Conservation (phyloP, 2,113 vertebrate genomes). For the Bufo gargarizans region DNA sequence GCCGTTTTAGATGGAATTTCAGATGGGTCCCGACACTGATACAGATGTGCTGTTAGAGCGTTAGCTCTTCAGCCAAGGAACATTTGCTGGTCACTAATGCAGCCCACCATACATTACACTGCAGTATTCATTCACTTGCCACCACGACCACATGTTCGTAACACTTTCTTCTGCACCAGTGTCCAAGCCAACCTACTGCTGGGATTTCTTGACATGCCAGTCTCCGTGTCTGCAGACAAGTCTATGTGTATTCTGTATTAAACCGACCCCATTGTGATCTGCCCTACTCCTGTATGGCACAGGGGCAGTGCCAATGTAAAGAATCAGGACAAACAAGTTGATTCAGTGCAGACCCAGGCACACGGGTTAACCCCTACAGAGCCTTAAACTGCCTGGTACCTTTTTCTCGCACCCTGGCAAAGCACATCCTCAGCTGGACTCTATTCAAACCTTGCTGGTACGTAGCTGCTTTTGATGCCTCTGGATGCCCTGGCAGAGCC, state of each 20-base stretch:
- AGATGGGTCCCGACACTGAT: not conserved
- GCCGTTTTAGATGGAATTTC: constrained; percentile 40
- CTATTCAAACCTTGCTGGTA: constrained; percentile 41
- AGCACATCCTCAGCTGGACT: constrained; percentile 19
- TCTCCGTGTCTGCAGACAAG: not conserved
- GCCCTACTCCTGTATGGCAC: not conserved
- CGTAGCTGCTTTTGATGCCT: constrained; percentile 44
- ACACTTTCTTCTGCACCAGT: no score
- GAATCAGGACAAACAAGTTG: not conserved
- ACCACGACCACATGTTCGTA: not conserved
- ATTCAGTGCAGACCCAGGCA: constrained; percentile 4
- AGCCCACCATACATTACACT: not conserved
- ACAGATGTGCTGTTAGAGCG: not conserved
- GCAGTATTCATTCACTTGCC: not conserved
- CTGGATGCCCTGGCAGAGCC: constrained; percentile 50
- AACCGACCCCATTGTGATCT: not conserved
- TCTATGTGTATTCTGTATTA: not conserved
- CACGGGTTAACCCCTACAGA: constrained; percentile 16
- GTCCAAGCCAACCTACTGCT: not conserved
- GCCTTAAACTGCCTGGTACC: not conserved
- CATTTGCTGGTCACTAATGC: not conserved
- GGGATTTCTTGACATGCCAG: not conserved
- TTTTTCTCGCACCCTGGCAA: constrained; percentile 23
- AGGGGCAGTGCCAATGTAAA: not conserved
- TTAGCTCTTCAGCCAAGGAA: not conserved